A percentile compares a stretch with the other conserved stretches of the same genome.
Conservation (phyloP, 2,888 invertebrate genomes). For the Eledone cirrhosa region DNA sequence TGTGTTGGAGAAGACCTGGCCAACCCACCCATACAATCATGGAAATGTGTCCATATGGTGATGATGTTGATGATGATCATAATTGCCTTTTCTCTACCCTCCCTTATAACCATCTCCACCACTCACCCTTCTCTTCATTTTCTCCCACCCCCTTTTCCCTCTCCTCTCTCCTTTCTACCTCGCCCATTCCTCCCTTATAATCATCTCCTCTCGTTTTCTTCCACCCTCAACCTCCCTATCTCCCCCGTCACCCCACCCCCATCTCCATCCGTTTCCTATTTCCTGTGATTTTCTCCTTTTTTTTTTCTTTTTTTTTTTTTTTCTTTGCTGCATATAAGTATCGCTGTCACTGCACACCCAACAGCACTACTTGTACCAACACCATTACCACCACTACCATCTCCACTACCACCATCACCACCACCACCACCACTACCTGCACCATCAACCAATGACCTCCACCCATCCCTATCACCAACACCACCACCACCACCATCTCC, state of each 20-base stretch:
- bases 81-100: neutral
- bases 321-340: slow-evolving; percentile 44
- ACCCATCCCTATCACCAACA: too few species aligned
- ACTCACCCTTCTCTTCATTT: neutral
- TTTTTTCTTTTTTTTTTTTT: slow-evolving; percentile 54
- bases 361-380: too few species aligned
- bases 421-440: neutral
- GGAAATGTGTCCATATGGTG: too few species aligned
- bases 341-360: too few species aligned
- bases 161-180: neutral
- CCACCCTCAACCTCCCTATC: slow-evolving; percentile 53
- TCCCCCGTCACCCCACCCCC: slow-evolving; percentile 52
- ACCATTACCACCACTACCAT: too few species aligned
- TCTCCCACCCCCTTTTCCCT: neutral
- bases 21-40: too few species aligned
- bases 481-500: too few species aligned
- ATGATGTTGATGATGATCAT: too few species aligned
- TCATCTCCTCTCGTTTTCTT: slow-evolving; percentile 57
- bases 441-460: too few species aligned
- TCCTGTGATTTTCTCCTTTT: slow-evolving; percentile 50
- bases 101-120: neutral
- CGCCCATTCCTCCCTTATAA: slow-evolving; percentile 48
- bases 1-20: too few species aligned
- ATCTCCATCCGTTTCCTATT: slow-evolving; percentile 53
- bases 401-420: too few species aligned